These are phyloP conservation scores for Embidobia sp. DNA, from an alignment of 2,888 invertebrate species.

Conservation along the genomic window DNA sequence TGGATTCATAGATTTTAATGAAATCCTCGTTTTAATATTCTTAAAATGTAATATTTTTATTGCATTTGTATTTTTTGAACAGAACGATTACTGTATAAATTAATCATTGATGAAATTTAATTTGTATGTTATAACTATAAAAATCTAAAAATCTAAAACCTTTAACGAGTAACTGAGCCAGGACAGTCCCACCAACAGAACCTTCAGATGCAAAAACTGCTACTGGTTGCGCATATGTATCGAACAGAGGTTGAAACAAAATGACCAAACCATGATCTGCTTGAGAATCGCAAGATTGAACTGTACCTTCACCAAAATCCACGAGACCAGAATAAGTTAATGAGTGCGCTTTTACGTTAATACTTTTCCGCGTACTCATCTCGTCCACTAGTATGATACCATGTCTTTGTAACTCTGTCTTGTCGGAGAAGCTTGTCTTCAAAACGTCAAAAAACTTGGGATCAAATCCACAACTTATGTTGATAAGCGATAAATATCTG, in stretches of 20 bases:
- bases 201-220: constrained; percentile 21
- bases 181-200: neutral
- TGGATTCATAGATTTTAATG: no score
- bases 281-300: neutral
- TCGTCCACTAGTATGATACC: constrained; percentile 8
- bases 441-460: constrained; percentile 11
- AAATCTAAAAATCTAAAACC: no score
- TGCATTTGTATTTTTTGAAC: no score
- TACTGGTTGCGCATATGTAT: neutral
- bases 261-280: constrained; percentile 1
- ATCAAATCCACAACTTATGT: constrained; percentile 17
- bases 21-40: no score
- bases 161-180: constrained; percentile 10
- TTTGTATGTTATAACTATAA: no score
- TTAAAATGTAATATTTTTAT: no score
- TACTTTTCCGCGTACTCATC: constrained; percentile 15
- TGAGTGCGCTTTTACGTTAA: neutral
- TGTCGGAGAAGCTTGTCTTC: neutral
- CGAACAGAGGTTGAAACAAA: constrained; percentile 1
- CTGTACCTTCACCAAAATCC: neutral
- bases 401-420: constrained; percentile 11
- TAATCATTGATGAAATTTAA: no score
- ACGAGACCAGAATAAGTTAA: neutral
- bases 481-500: constrained; percentile 10
- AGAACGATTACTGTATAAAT: no score